These are phyloP conservation scores for Distichodus sexfasciatus DNA, from an alignment of 2,797 vertebrate genomes.

Conservation along the genomic window DNA sequence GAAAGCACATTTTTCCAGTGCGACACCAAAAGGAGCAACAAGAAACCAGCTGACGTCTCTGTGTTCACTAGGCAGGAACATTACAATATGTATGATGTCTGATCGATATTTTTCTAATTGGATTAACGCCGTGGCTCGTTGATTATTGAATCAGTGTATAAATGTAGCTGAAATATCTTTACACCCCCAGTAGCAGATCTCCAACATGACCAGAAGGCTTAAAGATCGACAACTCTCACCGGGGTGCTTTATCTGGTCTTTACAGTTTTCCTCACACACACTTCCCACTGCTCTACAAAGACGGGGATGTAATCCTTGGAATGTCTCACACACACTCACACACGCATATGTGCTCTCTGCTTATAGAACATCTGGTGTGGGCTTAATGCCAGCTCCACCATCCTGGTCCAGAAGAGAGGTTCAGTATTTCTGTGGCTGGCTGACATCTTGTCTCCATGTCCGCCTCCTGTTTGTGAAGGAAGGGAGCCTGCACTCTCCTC, in stretches of 20 bases:
- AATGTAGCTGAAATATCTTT: too few species aligned
- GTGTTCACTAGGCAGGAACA: too few species aligned
- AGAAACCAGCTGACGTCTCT: too few species aligned
- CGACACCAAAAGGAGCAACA: too few species aligned
- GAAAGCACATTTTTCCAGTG: too few species aligned
- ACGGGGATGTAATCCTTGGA: neutral
- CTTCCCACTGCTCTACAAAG: neutral
- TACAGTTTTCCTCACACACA: neutral
- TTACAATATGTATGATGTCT: too few species aligned
- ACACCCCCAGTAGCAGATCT: too few species aligned
- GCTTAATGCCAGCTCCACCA: neutral
- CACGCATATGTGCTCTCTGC: neutral
- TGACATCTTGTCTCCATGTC: neutral
- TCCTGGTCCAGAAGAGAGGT: neutral
- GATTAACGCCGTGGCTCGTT: too few species aligned
- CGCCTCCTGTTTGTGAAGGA: too few species aligned
- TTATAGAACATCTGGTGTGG: neutral
- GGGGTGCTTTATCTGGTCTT: conserved; percentile 2
- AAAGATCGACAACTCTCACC: neutral
- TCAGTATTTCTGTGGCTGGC: neutral
- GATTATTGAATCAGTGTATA: too few species aligned
- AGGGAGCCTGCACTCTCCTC: neutral
- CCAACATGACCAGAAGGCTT: too few species aligned
- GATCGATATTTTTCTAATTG: too few species aligned
- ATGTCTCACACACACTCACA: neutral